Percentiles rank a stretch among this genome's conserved stretches.
Evolutionary conservation across 1,140 invertebrate species (phyloP).

Genomic region (Scaptomyza montana): DNA sequence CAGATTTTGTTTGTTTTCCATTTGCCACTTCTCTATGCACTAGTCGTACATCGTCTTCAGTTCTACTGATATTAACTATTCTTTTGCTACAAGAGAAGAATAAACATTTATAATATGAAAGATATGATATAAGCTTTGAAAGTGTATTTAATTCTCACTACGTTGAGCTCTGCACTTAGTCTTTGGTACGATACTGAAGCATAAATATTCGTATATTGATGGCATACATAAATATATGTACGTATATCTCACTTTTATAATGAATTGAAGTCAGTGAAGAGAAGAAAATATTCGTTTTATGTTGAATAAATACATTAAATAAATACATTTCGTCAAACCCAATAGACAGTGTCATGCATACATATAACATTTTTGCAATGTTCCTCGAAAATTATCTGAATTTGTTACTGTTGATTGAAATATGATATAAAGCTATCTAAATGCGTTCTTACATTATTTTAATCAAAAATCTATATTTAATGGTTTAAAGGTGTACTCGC

Average conservation of each 20-base stretch:
- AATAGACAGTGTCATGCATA: too few species aligned
- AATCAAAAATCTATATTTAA: background rate
- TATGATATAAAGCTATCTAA: too few species aligned
- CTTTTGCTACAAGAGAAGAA: constrained; percentile 87
- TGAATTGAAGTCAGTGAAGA: too few species aligned
- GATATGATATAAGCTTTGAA: constrained; percentile 43
- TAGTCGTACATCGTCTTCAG: constrained; percentile 89
- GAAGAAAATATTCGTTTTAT: too few species aligned
- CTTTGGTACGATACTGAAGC: constrained; percentile 26
- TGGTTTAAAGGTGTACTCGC: too few species aligned
- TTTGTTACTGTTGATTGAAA: too few species aligned
- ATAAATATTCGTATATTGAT: background rate
- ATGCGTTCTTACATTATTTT: background rate
- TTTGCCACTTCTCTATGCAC: constrained; percentile 87
- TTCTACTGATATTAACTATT: constrained; percentile 89
- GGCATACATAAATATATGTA: background rate
- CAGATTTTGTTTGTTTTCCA: constrained; percentile 88
- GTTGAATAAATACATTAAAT: too few species aligned
- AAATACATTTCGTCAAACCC: too few species aligned
- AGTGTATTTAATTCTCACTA: constrained; percentile 16
- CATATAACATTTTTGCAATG: too few species aligned
- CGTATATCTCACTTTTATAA: background rate
- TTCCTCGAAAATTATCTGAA: too few species aligned
- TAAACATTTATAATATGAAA: constrained; percentile 75
- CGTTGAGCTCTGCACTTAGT: constrained; percentile 47